phyloP scores from a whole-genome alignment of 2,888 invertebrate genomes.

The Argynnis bischoffii region DNA sequence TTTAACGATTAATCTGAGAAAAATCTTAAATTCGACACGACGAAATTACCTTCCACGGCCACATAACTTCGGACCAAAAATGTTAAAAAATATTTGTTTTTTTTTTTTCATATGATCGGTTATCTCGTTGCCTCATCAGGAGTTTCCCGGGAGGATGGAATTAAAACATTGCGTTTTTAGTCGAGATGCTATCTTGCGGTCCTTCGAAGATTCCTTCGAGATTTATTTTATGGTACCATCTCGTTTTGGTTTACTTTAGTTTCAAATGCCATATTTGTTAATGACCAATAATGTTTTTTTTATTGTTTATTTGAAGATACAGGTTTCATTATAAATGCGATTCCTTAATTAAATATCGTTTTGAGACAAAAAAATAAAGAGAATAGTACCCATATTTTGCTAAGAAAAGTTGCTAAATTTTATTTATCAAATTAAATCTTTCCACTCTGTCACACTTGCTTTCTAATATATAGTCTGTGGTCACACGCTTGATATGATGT shows the following conservation, averaged over 20 bases:
- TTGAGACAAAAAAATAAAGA: too few species aligned
- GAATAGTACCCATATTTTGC: too few species aligned
- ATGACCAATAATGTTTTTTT: slow-evolving; percentile 19
- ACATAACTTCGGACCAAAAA: slow-evolving; percentile 55
- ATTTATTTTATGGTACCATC: slow-evolving; percentile 43
- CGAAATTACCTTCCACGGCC: slow-evolving; percentile 44
- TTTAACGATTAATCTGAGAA: slow-evolving; percentile 29
- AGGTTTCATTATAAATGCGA: background rate
- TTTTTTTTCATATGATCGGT: slow-evolving; percentile 23
- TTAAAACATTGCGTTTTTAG: slow-evolving; percentile 70
- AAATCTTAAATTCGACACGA: slow-evolving; percentile 21
- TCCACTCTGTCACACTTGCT: too few species aligned
- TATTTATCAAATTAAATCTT: too few species aligned
- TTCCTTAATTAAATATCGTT: too few species aligned
- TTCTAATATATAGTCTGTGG: too few species aligned
- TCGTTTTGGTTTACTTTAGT: slow-evolving; percentile 17
- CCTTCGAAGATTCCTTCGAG: slow-evolving; percentile 29
- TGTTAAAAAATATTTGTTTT: slow-evolving; percentile 40
- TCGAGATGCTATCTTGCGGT: slow-evolving; percentile 39
- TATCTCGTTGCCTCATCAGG: slow-evolving; percentile 53
- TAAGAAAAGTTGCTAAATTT: too few species aligned
- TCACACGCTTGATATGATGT: too few species aligned
- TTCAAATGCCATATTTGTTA: slow-evolving; percentile 16
- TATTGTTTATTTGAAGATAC: background rate
- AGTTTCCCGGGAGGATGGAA: slow-evolving; percentile 62